These are phyloP conservation scores for human (Homo sapiens) DNA, from an alignment of 2,113 vertebrate genomes.

Conservation along the genomic window GRCh38 chr14:95080501-95081000, in stretches of 20 bases:
- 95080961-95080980: neutral
- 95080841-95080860: too few relatives aligned
- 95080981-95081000: neutral
- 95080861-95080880: neutral
- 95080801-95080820: rapidly evolving
- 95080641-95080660: neutral
- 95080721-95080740: neutral
- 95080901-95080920: neutral
- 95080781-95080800: rapidly evolving
- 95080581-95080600: neutral
- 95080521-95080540: neutral
- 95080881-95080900: neutral
- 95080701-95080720: neutral
- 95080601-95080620: neutral
- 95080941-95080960: neutral
- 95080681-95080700: too few relatives aligned
- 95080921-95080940: too few relatives aligned
- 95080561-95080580: neutral
- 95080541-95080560: rapidly evolving
- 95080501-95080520: neutral
- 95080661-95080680: neutral
- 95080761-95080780: neutral
- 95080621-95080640: neutral
- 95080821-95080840: too few relatives aligned
- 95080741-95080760: neutral